Evolutionary conservation across 2,888 invertebrate genomes (phyloP).

Genomic region (Acrocyrtus sp.): DNA sequence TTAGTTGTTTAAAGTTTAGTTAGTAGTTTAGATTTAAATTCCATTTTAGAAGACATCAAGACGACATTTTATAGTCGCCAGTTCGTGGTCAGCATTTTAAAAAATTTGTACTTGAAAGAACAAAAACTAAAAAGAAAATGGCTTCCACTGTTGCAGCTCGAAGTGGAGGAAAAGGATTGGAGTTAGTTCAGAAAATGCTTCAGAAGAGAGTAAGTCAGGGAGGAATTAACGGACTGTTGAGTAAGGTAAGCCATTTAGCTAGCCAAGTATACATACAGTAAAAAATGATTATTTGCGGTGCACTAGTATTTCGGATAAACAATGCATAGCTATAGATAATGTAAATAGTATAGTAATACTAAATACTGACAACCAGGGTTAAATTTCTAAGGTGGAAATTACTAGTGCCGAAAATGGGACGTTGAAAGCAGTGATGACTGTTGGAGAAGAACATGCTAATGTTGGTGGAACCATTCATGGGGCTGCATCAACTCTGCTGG

Average conservation of each 20-base stretch:
- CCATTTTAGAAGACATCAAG: too few species aligned
- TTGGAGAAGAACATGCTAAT: slow-evolving; percentile 67
- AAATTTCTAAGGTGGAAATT: slow-evolving; percentile 68
- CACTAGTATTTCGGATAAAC: neutral
- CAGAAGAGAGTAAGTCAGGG: slow-evolving; percentile 65
- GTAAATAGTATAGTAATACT: too few species aligned
- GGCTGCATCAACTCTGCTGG: slow-evolving; percentile 83
- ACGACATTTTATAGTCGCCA: too few species aligned
- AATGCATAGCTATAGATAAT: too few species aligned
- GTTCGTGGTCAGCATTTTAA: too few species aligned
- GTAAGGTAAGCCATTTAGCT: slow-evolving; percentile 66
- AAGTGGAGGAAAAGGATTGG: slow-evolving; percentile 39
- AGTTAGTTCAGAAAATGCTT: slow-evolving; percentile 67
- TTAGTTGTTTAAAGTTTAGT: too few species aligned
- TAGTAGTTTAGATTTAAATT: too few species aligned
- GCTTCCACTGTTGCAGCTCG: slow-evolving; percentile 15
- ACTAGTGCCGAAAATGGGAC: slow-evolving; percentile 75
- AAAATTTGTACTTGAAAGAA: too few species aligned
- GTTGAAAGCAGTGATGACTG: slow-evolving; percentile 69
- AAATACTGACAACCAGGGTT: too few species aligned
- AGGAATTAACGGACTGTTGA: slow-evolving; percentile 68
- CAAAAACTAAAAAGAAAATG: too few species aligned
- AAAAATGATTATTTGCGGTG: neutral
- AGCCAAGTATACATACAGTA: neutral
- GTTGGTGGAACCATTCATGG: slow-evolving; percentile 77